Evolutionary conservation across 23 tunicate genomes (phyloP).

Genomic region (Halocynthia roretzi): DNA sequence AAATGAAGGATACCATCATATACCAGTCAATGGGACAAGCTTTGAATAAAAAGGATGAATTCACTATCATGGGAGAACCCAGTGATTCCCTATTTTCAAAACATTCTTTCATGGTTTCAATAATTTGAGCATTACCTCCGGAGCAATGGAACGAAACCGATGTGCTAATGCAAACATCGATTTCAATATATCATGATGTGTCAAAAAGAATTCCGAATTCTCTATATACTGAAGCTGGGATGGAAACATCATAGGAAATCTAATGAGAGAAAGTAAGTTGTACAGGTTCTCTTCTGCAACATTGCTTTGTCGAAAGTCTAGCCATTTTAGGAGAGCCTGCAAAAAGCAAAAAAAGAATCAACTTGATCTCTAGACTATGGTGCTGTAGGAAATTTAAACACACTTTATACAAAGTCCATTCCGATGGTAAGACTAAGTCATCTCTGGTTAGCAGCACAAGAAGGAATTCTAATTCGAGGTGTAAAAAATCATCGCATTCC

Average conservation of each 20-base stretch:
- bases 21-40: background rate
- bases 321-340: constrained; percentile 59
- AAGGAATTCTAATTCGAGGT: constrained; percentile 49
- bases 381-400: background rate
- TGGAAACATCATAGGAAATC: constrained; percentile 88
- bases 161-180: constrained; percentile 58
- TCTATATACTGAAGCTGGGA: constrained; percentile 66
- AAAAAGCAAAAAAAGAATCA: background rate
- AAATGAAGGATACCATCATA: no score
- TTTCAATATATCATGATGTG: constrained; percentile 18
- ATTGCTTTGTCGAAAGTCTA: constrained; percentile 13
- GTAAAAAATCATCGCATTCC: constrained; percentile 45
- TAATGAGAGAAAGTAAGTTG: constrained; percentile 13
- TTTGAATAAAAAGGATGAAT: background rate
- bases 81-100: background rate
- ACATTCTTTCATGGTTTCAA: background rate
- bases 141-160: constrained; percentile 58
- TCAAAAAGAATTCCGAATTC: constrained; percentile 51
- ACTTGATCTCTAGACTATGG: background rate
- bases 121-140: constrained; percentile 31
- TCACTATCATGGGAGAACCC: background rate
- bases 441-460: constrained; percentile 34
- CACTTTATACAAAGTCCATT: constrained; percentile 39
- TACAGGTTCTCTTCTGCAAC: background rate
- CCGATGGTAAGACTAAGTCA: constrained; percentile 72